phyloP scores from a whole-genome alignment of 2,113 vertebrate genomes.

The Bothrops jararaca region DNA sequence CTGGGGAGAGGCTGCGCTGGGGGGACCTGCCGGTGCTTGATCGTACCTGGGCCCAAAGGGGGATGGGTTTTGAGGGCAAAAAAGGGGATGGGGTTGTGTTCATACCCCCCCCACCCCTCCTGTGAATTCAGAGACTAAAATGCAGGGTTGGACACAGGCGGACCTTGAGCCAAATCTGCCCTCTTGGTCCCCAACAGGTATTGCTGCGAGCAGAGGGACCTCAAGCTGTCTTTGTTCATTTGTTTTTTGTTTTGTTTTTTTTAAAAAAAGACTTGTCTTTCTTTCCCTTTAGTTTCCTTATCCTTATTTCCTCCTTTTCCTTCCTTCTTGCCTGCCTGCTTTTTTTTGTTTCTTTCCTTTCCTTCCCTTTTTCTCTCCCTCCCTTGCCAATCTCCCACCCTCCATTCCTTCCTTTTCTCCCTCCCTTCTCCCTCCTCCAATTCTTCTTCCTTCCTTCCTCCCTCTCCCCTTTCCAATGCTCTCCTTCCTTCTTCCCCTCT shows the following conservation, averaged over 20 bases:
- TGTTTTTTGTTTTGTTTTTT: neutral
- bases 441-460: too few relatives aligned
- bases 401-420: too few relatives aligned
- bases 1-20: slow-evolving; percentile 35
- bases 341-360: neutral
- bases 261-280: neutral
- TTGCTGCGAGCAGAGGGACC: neutral
- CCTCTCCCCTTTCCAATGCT: neutral
- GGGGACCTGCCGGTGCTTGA: slow-evolving; percentile 57
- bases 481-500: neutral
- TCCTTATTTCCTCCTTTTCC: neutral
- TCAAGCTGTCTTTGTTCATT: neutral
- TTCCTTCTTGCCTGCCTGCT: too few relatives aligned
- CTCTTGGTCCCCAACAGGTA: neutral
- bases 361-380: too few relatives aligned
- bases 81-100: neutral
- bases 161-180: neutral
- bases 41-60: neutral
- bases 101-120: neutral
- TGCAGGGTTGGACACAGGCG: neutral
- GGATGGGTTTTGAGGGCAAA: neutral
- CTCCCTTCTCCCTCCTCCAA: too few relatives aligned
- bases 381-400: too few relatives aligned
- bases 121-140: neutral
- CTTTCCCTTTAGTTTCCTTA: neutral